These are phyloP conservation scores for Rotaria sp. DNA, from an alignment of 2,888 invertebrate species.

Conservation along the genomic window DNA sequence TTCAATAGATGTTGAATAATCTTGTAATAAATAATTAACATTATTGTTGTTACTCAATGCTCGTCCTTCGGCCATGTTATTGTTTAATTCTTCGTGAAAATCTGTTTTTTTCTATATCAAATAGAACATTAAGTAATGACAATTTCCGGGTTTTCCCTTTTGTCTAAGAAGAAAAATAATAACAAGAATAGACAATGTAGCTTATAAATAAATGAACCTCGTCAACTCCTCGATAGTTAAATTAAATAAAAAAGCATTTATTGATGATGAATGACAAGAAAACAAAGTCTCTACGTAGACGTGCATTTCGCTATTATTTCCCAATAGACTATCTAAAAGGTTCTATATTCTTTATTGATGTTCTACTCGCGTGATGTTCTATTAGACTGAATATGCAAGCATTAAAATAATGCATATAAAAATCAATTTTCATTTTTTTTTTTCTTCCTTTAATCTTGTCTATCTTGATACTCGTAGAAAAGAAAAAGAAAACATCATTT, in stretches of 20 bases:
- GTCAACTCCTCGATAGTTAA: no score
- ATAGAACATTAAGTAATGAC: no score
- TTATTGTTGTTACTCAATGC: constrained; percentile 85
- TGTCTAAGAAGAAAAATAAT: constrained; percentile 54
- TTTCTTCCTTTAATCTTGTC: not conserved
- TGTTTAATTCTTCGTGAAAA: no score
- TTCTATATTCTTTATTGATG: not conserved
- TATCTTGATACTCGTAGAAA: not conserved
- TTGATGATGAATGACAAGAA: not conserved
- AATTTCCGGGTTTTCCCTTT: constrained; percentile 55
- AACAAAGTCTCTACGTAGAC: not conserved
- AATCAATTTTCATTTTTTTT: not conserved
- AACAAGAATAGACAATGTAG: not conserved
- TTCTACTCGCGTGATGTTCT: not conserved
- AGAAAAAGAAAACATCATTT: no score
- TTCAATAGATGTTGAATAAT: constrained; percentile 78
- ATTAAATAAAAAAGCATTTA: no score
- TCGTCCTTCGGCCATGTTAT: constrained; percentile 74
- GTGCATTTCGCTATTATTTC: not conserved
- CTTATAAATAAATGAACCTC: no score
- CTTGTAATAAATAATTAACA: constrained; percentile 86
- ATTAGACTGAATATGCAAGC: not conserved
- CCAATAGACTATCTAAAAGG: not conserved
- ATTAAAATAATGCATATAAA: not conserved
- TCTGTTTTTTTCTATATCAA: no score